These are phyloP conservation scores for Leucoma salicis DNA, from an alignment of 2,888 invertebrate genomes.

Conservation along the genomic window DNA sequence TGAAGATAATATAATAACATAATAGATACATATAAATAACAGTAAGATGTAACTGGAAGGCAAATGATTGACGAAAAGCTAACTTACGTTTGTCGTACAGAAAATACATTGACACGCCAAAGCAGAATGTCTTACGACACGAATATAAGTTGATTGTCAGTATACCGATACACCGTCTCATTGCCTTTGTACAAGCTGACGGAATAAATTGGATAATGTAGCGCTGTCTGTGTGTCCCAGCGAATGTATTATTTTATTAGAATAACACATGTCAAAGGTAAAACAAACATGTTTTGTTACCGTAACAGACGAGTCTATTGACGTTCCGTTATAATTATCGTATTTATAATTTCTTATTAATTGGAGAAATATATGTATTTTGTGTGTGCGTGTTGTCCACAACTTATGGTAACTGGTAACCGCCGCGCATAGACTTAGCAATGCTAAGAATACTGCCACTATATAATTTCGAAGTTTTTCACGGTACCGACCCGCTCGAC, in stretches of 20 bases:
- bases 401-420: not conserved
- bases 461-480: no score
- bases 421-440: not conserved
- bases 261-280: constrained; percentile 21
- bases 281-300: not conserved
- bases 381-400: no score
- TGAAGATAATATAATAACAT: not conserved
- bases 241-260: constrained; percentile 30
- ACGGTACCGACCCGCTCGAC: no score
- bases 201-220: constrained; percentile 59
- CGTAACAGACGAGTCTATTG: not conserved
- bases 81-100: constrained; percentile 1
- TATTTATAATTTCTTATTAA: no score
- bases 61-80: constrained; percentile 1
- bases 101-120: constrained; percentile 17
- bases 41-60: not conserved
- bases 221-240: constrained; percentile 23
- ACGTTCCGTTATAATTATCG: not conserved
- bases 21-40: no score
- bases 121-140: constrained; percentile 14
- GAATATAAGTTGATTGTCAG: constrained; percentile 39
- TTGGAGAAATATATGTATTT: no score
- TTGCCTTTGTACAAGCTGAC: constrained; percentile 47
- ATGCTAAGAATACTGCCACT: not conserved
- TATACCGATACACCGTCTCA: constrained; percentile 57